Conservation (phyloP, 2,888 invertebrate species). For the Zaprionus obscuricornis region DNA sequence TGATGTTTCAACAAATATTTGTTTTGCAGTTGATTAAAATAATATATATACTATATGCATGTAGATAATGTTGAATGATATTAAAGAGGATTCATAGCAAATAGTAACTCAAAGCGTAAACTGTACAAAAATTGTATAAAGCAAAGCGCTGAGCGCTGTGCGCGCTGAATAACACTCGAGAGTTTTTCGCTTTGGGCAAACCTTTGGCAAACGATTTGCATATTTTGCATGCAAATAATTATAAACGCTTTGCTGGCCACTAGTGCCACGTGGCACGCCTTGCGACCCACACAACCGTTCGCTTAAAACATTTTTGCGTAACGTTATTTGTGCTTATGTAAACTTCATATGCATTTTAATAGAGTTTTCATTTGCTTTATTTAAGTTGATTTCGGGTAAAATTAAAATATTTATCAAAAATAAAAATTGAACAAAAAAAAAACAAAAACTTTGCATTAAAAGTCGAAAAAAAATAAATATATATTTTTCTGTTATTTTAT, state of each 20-base stretch:
- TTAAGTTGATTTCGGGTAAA: conserved; percentile 50
- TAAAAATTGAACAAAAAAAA: not conserved
- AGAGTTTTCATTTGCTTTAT: conserved; percentile 55
- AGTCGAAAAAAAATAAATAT: conserved; percentile 12
- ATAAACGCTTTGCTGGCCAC: conserved; percentile 28
- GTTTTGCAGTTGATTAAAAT: too few species aligned
- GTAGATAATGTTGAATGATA: too few species aligned
- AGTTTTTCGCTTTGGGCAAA: too few species aligned
- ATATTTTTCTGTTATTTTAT: conserved; percentile 1
- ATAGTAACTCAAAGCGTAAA: too few species aligned
- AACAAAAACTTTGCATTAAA: conserved; percentile 7
- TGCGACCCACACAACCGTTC: not conserved
- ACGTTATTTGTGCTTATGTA: conserved; percentile 37
- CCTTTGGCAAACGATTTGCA: conserved; percentile 40
- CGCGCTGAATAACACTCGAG: too few species aligned
- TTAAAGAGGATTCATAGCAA: too few species aligned
- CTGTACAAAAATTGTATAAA: too few species aligned
- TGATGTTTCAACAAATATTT: too few species aligned
- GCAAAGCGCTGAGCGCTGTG: too few species aligned
- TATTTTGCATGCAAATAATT: conserved; percentile 64
- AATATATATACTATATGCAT: too few species aligned
- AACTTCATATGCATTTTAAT: conserved; percentile 51
- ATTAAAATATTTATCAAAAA: conserved; percentile 24
- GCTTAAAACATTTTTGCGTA: conserved; percentile 2
- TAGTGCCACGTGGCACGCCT: conserved; percentile 11